A percentile compares a stretch with the other conserved stretches of the same genome.
phyloP scores from a whole-genome alignment of 2,888 invertebrate species.

The Ethmia dodecea region DNA sequence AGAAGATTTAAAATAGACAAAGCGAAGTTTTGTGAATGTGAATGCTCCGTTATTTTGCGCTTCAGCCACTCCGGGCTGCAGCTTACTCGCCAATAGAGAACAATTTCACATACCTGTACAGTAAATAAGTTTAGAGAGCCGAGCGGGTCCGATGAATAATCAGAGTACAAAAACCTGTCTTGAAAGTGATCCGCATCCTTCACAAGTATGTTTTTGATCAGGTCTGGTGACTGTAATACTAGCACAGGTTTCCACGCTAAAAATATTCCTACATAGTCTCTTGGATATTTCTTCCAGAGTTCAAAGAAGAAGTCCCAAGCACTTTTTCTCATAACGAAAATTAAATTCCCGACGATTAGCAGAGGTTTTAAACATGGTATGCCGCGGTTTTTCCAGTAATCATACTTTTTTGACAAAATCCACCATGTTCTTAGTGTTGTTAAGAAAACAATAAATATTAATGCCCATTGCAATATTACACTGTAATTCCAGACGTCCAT shows the following conservation, averaged over 20 bases:
- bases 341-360: constrained; percentile 40
- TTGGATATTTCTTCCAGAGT: constrained; percentile 30
- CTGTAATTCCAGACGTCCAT: too few species aligned
- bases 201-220: constrained; percentile 40
- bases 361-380: constrained; percentile 43
- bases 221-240: constrained; percentile 46
- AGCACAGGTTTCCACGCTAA: constrained; percentile 44
- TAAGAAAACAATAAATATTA: too few species aligned
- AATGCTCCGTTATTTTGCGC: too few species aligned
- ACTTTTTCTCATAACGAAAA: constrained; percentile 47
- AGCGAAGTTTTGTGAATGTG: too few species aligned
- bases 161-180: constrained; percentile 38
- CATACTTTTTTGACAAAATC: constrained; percentile 35
- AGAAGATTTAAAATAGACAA: too few species aligned
- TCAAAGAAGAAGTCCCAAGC: constrained; percentile 39
- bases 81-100: too few species aligned
- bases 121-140: constrained; percentile 55
- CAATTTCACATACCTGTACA: constrained; percentile 35
- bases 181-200: constrained; percentile 47
- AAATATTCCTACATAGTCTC: constrained; percentile 47
- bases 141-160: constrained; percentile 39
- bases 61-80: too few species aligned
- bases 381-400: constrained; percentile 50
- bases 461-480: too few species aligned
- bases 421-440: constrained; percentile 30